These are phyloP conservation scores for Monopis laevigella DNA, from an alignment of 2,888 invertebrate genomes.

Conservation along the genomic window DNA sequence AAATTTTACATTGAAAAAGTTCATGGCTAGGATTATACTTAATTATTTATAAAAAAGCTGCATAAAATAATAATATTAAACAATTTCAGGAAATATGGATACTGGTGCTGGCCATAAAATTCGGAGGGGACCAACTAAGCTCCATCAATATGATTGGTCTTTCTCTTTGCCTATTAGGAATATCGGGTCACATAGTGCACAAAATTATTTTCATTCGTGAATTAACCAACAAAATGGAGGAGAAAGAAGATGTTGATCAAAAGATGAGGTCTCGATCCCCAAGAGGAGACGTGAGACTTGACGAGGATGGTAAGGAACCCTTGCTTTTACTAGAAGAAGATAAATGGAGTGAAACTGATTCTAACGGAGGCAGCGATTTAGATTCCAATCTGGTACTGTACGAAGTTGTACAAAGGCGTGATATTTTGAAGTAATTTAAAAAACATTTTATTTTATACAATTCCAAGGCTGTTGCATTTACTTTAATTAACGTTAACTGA, in stretches of 20 bases:
- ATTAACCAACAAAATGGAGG: slow-evolving; percentile 36
- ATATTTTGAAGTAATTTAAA: no score
- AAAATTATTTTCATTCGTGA: slow-evolving; percentile 59
- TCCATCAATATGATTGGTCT: slow-evolving; percentile 86
- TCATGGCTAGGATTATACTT: no score
- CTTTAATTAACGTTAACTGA: no score
- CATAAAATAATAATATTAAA: no score
- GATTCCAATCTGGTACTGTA: slow-evolving; percentile 64
- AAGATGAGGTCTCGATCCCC: slow-evolving; percentile 9
- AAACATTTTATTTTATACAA: no score
- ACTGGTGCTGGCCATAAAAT: slow-evolving; percentile 85
- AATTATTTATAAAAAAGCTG: no score
- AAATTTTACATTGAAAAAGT: no score
- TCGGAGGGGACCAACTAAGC: slow-evolving; percentile 87
- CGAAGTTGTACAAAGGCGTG: slow-evolving; percentile 64
- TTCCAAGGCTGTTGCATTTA: no score
- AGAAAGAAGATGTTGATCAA: slow-evolving; percentile 31
- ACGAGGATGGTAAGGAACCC: slow-evolving; percentile 37
- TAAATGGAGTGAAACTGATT: slow-evolving; percentile 30
- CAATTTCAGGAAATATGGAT: slow-evolving; percentile 89
- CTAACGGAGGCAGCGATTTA: slow-evolving; percentile 47
- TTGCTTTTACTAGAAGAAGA: slow-evolving; percentile 32
- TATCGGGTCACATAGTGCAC: slow-evolving; percentile 83
- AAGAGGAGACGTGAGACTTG: slow-evolving; percentile 12
- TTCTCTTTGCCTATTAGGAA: slow-evolving; percentile 87